Base-by-base conservation (phyloP, 2,113 vertebrate genomes). In the Semicossyphus pulcher region DNA sequence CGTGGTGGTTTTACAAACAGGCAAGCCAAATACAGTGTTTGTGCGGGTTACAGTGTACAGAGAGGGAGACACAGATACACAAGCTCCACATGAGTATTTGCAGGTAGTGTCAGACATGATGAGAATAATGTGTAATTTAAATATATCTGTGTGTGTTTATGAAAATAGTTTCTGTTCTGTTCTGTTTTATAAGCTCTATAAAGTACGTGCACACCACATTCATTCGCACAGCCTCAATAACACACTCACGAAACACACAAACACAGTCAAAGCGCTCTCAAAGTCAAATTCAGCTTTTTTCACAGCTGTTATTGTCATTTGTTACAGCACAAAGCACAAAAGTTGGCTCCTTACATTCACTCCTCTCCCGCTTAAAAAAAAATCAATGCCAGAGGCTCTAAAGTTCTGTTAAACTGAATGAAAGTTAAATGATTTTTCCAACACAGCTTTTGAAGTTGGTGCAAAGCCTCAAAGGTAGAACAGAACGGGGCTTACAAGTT, bases 381-480 rank as follows among this genome's bases (percentile, higher is more conserved):
- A 76, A 66, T 76, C 36, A 73, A 58, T 76, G 68, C 81, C 75
- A 56, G 60, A 66, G 77, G 81, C 81, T 14, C 18, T 62, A 58
- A 41, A 78, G 52, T 80, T 77, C 41, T 73, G 49, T 80, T 72
- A 23, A 78, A 75, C 62, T 71, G 80, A 84, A 83, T 60, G 70
- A 76, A 87, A 86, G 80, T 80, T 73, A 80, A 86, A 83, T 74
- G 57, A 59, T 84, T 88, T 84, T 83, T 82, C 71, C 51, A 82
- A 75, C 62, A 84, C 44, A 88, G 76, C 78, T 88, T 90, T 87
- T 89, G 86, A 90, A 86, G 84, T 89, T 83, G 72, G 59, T 60
- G 48, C 62, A 45, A 32, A 61, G 63, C 84, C 88, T 85, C 45
- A 14, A 60, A 89, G 87, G 75, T 83, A 54, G 71, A 73, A 49